A percentile compares a stretch with the other conserved stretches of the same genome.
phyloP scores from a whole-genome alignment of 1,140 invertebrate species.

The Lordiphosa clarofinis region DNA sequence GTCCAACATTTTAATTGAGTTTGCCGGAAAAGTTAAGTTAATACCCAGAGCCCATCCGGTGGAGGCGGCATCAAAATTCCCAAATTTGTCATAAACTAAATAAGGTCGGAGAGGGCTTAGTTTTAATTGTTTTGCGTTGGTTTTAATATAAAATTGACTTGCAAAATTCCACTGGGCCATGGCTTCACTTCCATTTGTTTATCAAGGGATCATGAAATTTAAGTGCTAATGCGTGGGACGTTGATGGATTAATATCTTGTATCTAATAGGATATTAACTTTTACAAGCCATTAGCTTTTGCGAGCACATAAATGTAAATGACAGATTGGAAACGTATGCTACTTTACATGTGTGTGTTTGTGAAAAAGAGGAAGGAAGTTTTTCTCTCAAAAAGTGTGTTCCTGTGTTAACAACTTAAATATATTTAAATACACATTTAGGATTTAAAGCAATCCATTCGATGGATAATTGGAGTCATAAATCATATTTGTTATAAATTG shows the following conservation, averaged over 20 bases:
- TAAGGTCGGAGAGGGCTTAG: conserved; percentile 31
- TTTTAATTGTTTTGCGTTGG: conserved; percentile 72
- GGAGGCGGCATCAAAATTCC: neutral
- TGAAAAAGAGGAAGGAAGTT: too few species aligned
- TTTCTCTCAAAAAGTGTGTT: too few species aligned
- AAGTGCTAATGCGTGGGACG: conserved; percentile 32
- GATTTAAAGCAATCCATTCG: too few species aligned
- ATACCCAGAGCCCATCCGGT: conserved; percentile 19
- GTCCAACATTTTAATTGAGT: conserved; percentile 73
- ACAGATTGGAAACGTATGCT: conserved; percentile 9
- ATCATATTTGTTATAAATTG: too few species aligned
- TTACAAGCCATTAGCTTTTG: conserved; percentile 36
- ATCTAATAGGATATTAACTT: conserved; percentile 31
- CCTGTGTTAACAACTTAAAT: too few species aligned
- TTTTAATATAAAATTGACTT: conserved; percentile 71
- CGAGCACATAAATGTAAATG: conserved; percentile 31
- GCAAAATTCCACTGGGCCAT: conserved; percentile 5
- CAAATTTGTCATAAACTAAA: conserved; percentile 9
- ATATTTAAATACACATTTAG: too few species aligned
- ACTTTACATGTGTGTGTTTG: conserved; percentile 1
- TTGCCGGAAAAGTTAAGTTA: conserved; percentile 69
- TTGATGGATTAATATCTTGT: conserved; percentile 37
- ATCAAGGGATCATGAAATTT: conserved; percentile 25
- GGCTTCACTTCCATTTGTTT: neutral
- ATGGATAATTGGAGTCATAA: too few species aligned